Base-by-base conservation (phyloP, 2,888 invertebrate genomes). In the Tetranychus piercei region DNA sequence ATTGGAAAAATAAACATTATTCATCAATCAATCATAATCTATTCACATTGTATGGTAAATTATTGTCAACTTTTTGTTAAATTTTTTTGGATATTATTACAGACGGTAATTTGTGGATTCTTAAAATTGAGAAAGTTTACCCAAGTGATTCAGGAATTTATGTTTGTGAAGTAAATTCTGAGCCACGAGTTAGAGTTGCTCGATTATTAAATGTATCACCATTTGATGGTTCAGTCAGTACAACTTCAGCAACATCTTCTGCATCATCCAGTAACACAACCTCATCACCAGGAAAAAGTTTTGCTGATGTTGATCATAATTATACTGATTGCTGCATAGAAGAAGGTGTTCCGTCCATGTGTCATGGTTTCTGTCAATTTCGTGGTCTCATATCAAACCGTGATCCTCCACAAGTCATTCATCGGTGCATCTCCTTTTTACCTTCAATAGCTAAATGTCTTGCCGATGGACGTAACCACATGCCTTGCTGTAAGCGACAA, bases 281-380 rank as follows among this genome's bases (percentile, higher is more conserved):
- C 5, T 8, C 20, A 11, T 69, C 34, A 5, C n/a, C 69, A 23
- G 20, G 22, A 20, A 23, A 3, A 55, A 69, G 69, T 69, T 69
- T 71, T 15, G 34, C 43, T 44, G 71, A 73, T 22, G 67, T 76
- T 11, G 55, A 66, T 45, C 70, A 64, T 20, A 75, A 44, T 64
- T 76, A 77, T 73, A 71, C 75, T 77, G 80, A 89, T 79, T 92
- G 91, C 81, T 92, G 91, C 80, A 80, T 88, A 7, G 82, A 84
- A 3, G 85, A 86, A 77, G 90, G 90, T 80, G 90, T 91, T 1
- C 86, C 88, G n/a, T 82, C 84, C 11, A 82, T 85, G 71, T 92
- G 91, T 80, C 85, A 90, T 75, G 91, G 90, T 72, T 91, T 91
- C 82, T 92, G 91, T 83, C 90, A 89, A 80, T 88, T 91, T 43